Conservation (phyloP, 2,113 vertebrate species). For the Leucosticte australis region DNA sequence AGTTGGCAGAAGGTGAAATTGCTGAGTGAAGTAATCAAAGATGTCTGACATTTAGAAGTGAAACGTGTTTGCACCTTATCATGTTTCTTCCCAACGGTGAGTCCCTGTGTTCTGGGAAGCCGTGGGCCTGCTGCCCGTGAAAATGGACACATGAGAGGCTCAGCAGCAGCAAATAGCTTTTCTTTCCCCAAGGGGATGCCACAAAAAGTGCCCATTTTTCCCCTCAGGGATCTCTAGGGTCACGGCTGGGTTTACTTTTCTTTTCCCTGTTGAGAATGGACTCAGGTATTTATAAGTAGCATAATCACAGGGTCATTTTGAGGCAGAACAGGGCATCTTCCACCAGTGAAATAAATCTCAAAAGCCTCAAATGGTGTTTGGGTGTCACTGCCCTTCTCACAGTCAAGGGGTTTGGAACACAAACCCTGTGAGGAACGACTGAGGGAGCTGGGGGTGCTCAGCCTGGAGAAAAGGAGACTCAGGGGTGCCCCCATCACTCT, state of each 20-base stretch:
- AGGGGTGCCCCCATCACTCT: neutral
- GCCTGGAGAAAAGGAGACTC: neutral
- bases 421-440: neutral
- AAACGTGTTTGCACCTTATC: constrained; percentile 63
- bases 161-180: neutral
- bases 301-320: fast-evolving
- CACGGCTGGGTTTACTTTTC: neutral
- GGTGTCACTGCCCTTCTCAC: neutral
- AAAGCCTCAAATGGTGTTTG: neutral
- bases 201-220: neutral
- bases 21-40: constrained; percentile 44
- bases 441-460: neutral
- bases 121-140: neutral
- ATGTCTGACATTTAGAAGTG: constrained; percentile 57
- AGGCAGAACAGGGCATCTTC: neutral
- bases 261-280: neutral
- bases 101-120: constrained; percentile 33
- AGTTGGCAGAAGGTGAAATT: constrained; percentile 14
- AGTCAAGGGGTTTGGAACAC: fast-evolving
- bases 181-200: neutral
- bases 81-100: constrained; percentile 14
- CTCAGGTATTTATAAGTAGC: neutral
- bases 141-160: neutral
- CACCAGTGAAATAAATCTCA: neutral
- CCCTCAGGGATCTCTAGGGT: neutral